Percentiles rank a stretch among this genome's conserved stretches.
Conservation (phyloP, 1,140 invertebrate species). For the Brachionus paranguensis region DNA sequence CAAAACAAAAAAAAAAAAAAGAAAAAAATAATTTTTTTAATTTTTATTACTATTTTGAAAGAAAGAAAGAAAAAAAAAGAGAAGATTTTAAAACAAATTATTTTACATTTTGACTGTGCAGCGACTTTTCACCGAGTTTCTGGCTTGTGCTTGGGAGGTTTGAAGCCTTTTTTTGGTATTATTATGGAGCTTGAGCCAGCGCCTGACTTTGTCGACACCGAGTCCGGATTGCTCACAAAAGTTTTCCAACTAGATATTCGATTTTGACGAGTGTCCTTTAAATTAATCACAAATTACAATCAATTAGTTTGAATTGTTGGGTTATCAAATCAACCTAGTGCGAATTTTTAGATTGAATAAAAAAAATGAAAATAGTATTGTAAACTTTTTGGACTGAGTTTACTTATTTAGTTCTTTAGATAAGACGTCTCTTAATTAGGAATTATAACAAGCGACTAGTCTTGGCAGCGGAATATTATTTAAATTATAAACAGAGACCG, state of each 20-base stretch:
- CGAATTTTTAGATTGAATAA: too few species aligned
- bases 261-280: constrained; percentile 11
- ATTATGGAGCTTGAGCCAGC: not conserved
- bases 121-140: not conserved
- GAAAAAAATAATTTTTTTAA: not conserved
- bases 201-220: not conserved
- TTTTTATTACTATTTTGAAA: not conserved
- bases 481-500: too few species aligned
- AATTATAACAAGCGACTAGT: too few species aligned
- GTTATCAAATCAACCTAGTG: too few species aligned
- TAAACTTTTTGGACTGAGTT: too few species aligned
- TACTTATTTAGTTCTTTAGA: too few species aligned
- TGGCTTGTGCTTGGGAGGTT: constrained; percentile 35
- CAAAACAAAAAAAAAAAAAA: too few species aligned
- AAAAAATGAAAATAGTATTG: too few species aligned
- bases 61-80: not conserved
- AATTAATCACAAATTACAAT: not conserved
- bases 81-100: not conserved
- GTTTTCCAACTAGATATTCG: constrained; percentile 30
- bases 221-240: constrained; percentile 3
- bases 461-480: too few species aligned
- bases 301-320: too few species aligned
- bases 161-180: not conserved
- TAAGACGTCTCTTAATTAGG: too few species aligned
- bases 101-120: too few species aligned